A percentile compares a stretch with the other conserved stretches of the same genome.
phyloP scores from a whole-genome alignment of 2,113 vertebrate species.

The Climacteris rufus region DNA sequence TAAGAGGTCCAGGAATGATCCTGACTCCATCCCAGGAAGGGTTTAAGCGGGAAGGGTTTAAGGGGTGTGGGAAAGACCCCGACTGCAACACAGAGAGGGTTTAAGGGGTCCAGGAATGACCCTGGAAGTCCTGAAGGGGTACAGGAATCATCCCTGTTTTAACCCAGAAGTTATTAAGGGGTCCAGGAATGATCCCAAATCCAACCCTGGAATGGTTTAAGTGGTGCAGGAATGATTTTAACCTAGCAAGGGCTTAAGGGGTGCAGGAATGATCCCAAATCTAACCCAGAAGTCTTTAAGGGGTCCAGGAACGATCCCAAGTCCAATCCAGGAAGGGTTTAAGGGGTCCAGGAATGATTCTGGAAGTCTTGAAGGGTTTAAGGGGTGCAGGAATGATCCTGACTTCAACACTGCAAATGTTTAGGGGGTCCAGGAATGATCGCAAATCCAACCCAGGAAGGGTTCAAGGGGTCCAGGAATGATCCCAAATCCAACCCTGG shows the following conservation, averaged over 20 bases:
- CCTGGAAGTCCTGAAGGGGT: background rate
- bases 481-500: too few species aligned
- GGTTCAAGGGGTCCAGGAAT: too few species aligned
- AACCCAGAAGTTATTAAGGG: too few species aligned
- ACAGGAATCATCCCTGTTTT: too few species aligned
- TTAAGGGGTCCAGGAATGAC: background rate
- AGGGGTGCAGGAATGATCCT: background rate
- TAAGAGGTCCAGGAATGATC: background rate
- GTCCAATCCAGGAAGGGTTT: background rate
- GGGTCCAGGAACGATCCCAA: too few species aligned
- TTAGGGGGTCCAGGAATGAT: too few species aligned
- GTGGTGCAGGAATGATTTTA: background rate
- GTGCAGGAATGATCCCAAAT: background rate
- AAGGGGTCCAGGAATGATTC: background rate
- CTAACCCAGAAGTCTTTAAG: too few species aligned
- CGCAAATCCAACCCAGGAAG: too few species aligned
- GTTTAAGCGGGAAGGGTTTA: background rate
- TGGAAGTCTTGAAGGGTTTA: background rate
- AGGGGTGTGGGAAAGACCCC: too few species aligned
- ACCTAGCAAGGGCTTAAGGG: too few species aligned
- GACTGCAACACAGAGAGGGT: background rate
- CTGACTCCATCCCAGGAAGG: background rate
- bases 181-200: background rate
- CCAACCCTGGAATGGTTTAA: background rate
- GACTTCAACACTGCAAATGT: too few species aligned